Percentiles rank a stretch among this genome's conserved stretches.
Evolutionary conservation across 2,113 vertebrate species (phyloP).

Genomic region (Engraulis encrasicolus): DNA sequence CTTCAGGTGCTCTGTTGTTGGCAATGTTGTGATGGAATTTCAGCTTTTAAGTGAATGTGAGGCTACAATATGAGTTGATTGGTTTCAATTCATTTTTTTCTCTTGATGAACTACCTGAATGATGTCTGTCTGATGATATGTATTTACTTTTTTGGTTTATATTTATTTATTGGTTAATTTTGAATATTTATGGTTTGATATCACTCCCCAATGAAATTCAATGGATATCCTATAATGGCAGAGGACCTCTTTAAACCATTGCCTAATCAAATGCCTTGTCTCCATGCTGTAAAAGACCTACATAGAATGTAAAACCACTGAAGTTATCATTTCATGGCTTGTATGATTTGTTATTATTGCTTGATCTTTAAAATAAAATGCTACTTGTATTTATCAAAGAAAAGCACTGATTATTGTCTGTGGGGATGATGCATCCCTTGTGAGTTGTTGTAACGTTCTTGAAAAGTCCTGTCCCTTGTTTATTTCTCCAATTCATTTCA

Average conservation of each 20-base stretch:
- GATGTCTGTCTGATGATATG: slow-evolving; percentile 5
- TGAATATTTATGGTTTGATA: slow-evolving; percentile 18
- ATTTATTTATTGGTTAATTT: not conserved
- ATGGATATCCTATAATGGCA: slow-evolving; percentile 22
- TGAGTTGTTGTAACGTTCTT: not conserved
- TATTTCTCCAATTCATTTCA: slow-evolving; percentile 2
- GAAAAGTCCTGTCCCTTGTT: slow-evolving; percentile 3
- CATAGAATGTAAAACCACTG: slow-evolving; percentile 48
- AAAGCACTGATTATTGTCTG: not conserved
- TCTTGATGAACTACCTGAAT: not conserved
- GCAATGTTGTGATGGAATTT: slow-evolving; percentile 7
- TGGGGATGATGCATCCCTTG: not conserved
- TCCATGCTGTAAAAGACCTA: slow-evolving; percentile 36
- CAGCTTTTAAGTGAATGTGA: slow-evolving; percentile 24
- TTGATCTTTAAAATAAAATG: slow-evolving; percentile 46
- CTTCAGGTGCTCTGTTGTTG: slow-evolving; percentile 27
- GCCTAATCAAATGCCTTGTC: slow-evolving; percentile 39
- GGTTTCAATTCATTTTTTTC: slow-evolving; percentile 18
- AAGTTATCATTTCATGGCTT: slow-evolving; percentile 46
- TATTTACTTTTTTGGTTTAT: not conserved
- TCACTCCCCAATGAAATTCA: slow-evolving; percentile 19
- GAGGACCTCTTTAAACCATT: slow-evolving; percentile 40
- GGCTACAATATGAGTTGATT: slow-evolving; percentile 17
- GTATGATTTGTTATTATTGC: slow-evolving; percentile 43
- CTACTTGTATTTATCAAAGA: slow-evolving; percentile 31